Conservation (phyloP, 2,888 invertebrate genomes). For the Zootermopsis nevadensis region DNA sequence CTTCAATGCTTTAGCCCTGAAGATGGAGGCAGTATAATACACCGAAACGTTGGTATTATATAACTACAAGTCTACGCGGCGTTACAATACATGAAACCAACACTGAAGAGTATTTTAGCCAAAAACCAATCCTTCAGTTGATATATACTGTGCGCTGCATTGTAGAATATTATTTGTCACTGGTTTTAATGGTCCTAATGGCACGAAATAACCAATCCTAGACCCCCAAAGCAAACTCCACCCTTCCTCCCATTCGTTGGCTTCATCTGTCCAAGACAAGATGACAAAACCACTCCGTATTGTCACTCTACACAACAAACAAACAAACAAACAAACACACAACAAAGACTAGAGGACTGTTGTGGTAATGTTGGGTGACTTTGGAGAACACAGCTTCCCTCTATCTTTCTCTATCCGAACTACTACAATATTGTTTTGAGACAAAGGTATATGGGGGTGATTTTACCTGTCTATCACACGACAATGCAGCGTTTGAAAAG, state of each 20-base stretch:
- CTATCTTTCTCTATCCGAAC: constrained; percentile 32
- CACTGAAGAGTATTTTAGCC: not conserved
- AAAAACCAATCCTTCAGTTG: constrained; percentile 14
- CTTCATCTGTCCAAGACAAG: constrained; percentile 39
- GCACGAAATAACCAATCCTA: constrained; percentile 39
- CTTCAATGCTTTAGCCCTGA: too few relatives aligned
- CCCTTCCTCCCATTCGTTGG: constrained; percentile 11
- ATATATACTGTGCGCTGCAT: constrained; percentile 18
- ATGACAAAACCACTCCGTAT: constrained; percentile 38
- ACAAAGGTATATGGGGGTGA: constrained; percentile 37
- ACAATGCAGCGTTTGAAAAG: constrained; percentile 30
- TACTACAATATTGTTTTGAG: constrained; percentile 39
- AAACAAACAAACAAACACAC: constrained; percentile 32
- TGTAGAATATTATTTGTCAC: constrained; percentile 34
- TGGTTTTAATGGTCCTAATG: not conserved
- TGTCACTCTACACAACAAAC: constrained; percentile 40
- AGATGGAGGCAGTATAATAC: too few relatives aligned
- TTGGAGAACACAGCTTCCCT: constrained; percentile 24
- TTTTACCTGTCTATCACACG: constrained; percentile 41
- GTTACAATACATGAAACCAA: too few relatives aligned
- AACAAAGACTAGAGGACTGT: constrained; percentile 34
- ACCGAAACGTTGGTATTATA: too few relatives aligned
- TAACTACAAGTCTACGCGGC: too few relatives aligned
- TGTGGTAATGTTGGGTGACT: constrained; percentile 35
- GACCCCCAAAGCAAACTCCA: constrained; percentile 12